Base-by-base conservation (phyloP, 1,140 invertebrate genomes). In the Habropoda laboriosa region DNA sequence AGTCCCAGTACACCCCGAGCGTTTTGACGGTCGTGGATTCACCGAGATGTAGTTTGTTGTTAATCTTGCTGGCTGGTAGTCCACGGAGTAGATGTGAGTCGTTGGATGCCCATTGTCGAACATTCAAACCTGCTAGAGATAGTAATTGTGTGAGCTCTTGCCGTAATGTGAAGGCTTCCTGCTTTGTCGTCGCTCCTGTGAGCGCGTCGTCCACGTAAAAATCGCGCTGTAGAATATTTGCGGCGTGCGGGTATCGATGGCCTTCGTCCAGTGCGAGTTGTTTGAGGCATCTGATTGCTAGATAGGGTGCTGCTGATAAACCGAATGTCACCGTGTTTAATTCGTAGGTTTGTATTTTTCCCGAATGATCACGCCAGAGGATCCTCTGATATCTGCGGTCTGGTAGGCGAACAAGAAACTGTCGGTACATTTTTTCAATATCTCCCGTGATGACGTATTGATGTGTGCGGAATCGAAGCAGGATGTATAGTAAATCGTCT, bases 131-230 rank as follows among this genome's bases (percentile, higher is more conserved):
- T n/a, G n/a, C n/a, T n/a, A n/a, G n/a, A n/a, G n/a, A n/a, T n/a
- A n/a, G n/a, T n/a, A 78, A 1, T 1, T 38, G 0, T 2, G 30
- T 78, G 21, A 78, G 6, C 0, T 78, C 45, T 7, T 70, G 13
- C 3, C 66, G 10, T 0, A 78, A 0, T 0, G 0, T 3, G 0
- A 45, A 13, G 21, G 55, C 47, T 2, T 78, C 76, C 0, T 64
- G 45, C 2, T 13, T 45, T 2, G 45, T 61, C 4, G 27, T 8
- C 1, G 66, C 47, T 0, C 76, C 66, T 0, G 66, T 55, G 0
- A 78, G 18, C 3, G 32, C 3, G 13, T 78, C 58, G 5, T 78
- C 75, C 0, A 78, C 57, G 12, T 78, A 78, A 6, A 78, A 70
- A 18, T 78, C 42, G 0, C 6, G 6, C 27, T 42, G 30, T 1